Evolutionary conservation across 2,113 vertebrate genomes (phyloP).

Genomic region (Fulica atra): DNA sequence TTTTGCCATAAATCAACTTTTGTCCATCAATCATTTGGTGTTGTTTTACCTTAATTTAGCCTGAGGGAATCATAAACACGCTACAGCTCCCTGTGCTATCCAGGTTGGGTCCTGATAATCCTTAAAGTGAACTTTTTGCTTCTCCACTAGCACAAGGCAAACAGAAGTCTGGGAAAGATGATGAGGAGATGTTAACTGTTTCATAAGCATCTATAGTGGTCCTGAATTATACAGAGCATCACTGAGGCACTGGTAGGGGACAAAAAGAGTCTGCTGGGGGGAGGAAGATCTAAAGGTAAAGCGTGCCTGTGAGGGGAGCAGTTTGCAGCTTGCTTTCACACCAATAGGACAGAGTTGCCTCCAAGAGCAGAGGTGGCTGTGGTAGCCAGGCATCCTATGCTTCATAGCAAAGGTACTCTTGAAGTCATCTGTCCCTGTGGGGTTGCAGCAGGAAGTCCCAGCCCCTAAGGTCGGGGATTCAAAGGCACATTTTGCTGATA

Average conservation of each 20-base stretch:
- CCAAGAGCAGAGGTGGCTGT: not conserved
- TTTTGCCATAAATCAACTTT: too few species aligned
- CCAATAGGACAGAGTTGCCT: not conserved
- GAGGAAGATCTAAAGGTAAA: not conserved
- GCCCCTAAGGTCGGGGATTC: not conserved
- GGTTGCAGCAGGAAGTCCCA: constrained; percentile 47
- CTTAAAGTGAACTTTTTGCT: not conserved
- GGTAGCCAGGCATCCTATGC: not conserved
- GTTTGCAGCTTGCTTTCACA: not conserved
- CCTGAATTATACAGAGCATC: not conserved
- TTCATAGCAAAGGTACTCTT: constrained; percentile 37
- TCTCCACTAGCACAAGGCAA: not conserved
- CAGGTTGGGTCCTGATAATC: too few species aligned
- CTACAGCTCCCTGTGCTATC: too few species aligned
- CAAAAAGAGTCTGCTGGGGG: not conserved
- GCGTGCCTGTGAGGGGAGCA: not conserved
- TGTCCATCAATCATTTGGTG: too few species aligned
- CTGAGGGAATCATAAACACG: too few species aligned
- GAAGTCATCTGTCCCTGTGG: not conserved
- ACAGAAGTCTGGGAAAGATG: not conserved
- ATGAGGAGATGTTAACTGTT: not conserved
- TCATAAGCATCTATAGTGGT: not conserved
- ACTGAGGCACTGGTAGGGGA: fast-evolving
- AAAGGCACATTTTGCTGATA: constrained; percentile 54
- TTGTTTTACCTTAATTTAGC: too few species aligned